These are phyloP conservation scores for Saturnia japonica DNA, from an alignment of 2,888 invertebrate species.

Conservation along the genomic window DNA sequence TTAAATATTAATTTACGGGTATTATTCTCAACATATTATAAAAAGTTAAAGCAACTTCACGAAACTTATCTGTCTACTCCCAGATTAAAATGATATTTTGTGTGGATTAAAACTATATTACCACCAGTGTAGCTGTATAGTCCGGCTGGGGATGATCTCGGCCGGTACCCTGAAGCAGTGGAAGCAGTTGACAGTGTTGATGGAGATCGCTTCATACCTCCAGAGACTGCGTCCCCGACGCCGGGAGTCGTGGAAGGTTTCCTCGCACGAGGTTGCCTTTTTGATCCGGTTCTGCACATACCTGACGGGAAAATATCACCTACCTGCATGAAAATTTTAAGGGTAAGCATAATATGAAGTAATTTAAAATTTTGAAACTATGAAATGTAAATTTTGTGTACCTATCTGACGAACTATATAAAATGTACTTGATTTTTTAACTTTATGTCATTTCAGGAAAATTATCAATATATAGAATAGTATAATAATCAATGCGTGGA, in stretches of 20 bases:
- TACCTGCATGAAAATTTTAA: slow-evolving; percentile 25
- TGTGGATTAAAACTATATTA: slow-evolving; percentile 25
- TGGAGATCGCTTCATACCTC: slow-evolving; percentile 63
- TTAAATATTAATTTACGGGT: no score
- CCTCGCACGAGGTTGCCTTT: slow-evolving; percentile 74
- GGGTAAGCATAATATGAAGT: not conserved
- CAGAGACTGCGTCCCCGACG: slow-evolving; percentile 53
- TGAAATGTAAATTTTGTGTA: not conserved
- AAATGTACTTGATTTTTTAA: no score
- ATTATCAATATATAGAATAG: no score
- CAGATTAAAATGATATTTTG: no score
- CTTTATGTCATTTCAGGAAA: no score
- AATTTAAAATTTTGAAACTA: not conserved
- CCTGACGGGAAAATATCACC: slow-evolving; percentile 46
- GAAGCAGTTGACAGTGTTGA: slow-evolving; percentile 75
- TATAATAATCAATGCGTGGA: no score
- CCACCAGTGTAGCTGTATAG: slow-evolving; percentile 87
- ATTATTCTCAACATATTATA: no score
- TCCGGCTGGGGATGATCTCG: slow-evolving; percentile 90
- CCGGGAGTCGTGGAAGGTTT: slow-evolving; percentile 64
- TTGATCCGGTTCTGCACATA: slow-evolving; percentile 78
- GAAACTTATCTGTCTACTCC: no score
- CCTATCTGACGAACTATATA: no score
- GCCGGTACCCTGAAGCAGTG: slow-evolving; percentile 80
- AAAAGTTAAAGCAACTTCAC: no score